These are phyloP conservation scores for Phrixothrix hirtus DNA, from an alignment of 2,888 invertebrate species.

Conservation along the genomic window DNA sequence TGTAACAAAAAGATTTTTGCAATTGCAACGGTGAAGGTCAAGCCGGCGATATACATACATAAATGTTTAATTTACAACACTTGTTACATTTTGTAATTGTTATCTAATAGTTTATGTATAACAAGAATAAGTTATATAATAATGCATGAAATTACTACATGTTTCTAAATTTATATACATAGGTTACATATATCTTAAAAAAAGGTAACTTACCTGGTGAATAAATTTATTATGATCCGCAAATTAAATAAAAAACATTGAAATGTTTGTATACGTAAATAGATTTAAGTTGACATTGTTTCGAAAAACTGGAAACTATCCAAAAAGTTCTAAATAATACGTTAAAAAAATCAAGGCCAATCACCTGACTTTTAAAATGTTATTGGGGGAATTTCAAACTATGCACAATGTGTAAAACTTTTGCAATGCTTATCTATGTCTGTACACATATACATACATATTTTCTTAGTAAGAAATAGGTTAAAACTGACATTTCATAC, in stretches of 20 bases:
- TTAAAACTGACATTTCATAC: too few relatives aligned
- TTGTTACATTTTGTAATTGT: background rate
- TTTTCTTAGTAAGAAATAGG: too few relatives aligned
- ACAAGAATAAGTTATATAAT: background rate
- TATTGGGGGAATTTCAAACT: too few relatives aligned
- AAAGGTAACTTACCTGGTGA: background rate
- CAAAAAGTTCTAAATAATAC: background rate
- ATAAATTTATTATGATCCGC: background rate
- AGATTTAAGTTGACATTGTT: background rate
- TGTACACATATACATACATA: too few relatives aligned
- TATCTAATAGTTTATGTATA: background rate
- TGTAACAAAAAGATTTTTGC: background rate
- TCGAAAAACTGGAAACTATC: background rate
- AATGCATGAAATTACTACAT: background rate
- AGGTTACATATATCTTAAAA: too few relatives aligned
- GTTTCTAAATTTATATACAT: background rate
- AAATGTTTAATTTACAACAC: background rate
- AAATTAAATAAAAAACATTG: too few relatives aligned
- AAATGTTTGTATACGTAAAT: background rate
- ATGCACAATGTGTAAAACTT: too few relatives aligned
- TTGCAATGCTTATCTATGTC: too few relatives aligned
- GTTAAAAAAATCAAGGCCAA: too few relatives aligned
- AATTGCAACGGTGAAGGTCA: constrained; percentile 1
- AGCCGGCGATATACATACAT: background rate
- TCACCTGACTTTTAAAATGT: too few relatives aligned